These are phyloP conservation scores for Rhingia campestris DNA, from an alignment of 2,888 invertebrate species.

Conservation along the genomic window DNA sequence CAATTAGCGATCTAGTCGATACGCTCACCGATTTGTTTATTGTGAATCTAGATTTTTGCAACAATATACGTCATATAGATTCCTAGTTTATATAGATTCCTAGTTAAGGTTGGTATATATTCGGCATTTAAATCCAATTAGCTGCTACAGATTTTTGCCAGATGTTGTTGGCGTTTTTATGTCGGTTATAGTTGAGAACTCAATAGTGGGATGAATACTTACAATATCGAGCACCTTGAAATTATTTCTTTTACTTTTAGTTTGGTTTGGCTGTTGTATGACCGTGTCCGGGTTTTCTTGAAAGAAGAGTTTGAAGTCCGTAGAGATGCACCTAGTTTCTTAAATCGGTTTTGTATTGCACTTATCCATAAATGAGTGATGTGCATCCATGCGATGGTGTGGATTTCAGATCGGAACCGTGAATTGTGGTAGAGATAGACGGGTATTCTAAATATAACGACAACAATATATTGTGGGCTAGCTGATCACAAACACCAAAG, in stretches of 20 bases:
- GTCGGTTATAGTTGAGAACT: neutral
- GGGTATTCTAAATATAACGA: constrained; percentile 2
- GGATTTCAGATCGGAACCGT: constrained; percentile 60
- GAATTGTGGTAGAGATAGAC: constrained; percentile 3
- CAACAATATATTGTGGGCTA: constrained; percentile 3
- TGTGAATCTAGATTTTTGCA: constrained; percentile 31
- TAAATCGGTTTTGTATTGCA: constrained; percentile 50
- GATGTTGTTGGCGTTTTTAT: neutral
- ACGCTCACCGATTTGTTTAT: constrained; percentile 44
- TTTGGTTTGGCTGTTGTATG: constrained; percentile 37
- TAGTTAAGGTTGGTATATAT: constrained; percentile 12
- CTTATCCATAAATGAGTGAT: constrained; percentile 29
- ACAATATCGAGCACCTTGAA: too few species aligned
- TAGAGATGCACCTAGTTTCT: constrained; percentile 64
- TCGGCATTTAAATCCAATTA: constrained; percentile 11
- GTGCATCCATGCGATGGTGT: constrained; percentile 66
- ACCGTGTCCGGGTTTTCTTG: constrained; percentile 33
- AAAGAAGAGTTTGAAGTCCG: constrained; percentile 61
- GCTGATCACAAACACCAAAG: constrained; percentile 7
- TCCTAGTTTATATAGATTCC: constrained; percentile 19
- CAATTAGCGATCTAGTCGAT: constrained; percentile 23
- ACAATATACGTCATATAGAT: constrained; percentile 4
- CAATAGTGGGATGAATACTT: neutral
- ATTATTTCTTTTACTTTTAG: neutral
- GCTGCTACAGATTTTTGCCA: constrained; percentile 14